These are phyloP conservation scores for Stenopsyche tienmushanensis DNA, from an alignment of 1,140 invertebrate species.

Conservation along the genomic window DNA sequence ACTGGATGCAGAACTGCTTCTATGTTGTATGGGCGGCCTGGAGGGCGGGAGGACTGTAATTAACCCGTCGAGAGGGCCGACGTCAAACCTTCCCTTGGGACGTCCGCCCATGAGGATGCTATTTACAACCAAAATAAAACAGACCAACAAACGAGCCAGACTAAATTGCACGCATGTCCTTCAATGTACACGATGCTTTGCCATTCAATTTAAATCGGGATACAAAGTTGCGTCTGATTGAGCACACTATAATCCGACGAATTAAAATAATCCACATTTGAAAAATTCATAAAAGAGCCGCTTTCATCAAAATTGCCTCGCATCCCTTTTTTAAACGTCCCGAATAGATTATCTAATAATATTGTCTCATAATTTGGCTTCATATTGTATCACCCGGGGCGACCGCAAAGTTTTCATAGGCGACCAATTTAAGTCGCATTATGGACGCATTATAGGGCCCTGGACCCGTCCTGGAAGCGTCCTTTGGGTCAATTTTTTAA, in stretches of 20 bases:
- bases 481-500: neutral
- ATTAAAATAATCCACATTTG: neutral
- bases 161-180: neutral
- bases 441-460: slow-evolving; percentile 11
- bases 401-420: slow-evolving; percentile 10
- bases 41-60: slow-evolving; percentile 21
- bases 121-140: slow-evolving; percentile 3
- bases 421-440: slow-evolving; percentile 40
- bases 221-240: neutral
- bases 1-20: slow-evolving; percentile 8
- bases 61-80: slow-evolving; percentile 29
- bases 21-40: neutral
- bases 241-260: too few species aligned
- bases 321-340: neutral
- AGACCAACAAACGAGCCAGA: neutral
- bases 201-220: neutral
- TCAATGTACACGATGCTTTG: neutral
- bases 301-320: slow-evolving; percentile 15
- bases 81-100: slow-evolving; percentile 15
- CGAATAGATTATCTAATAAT: slow-evolving; percentile 24
- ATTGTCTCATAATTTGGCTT: slow-evolving; percentile 16
- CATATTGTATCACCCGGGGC: slow-evolving; percentile 3
- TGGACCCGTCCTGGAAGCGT: neutral
- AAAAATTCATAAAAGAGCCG: slow-evolving; percentile 3
- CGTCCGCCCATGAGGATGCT: slow-evolving; percentile 18